Evolutionary conservation across 2,888 invertebrate genomes (phyloP).

Genomic region (Drosophila formosana): DNA sequence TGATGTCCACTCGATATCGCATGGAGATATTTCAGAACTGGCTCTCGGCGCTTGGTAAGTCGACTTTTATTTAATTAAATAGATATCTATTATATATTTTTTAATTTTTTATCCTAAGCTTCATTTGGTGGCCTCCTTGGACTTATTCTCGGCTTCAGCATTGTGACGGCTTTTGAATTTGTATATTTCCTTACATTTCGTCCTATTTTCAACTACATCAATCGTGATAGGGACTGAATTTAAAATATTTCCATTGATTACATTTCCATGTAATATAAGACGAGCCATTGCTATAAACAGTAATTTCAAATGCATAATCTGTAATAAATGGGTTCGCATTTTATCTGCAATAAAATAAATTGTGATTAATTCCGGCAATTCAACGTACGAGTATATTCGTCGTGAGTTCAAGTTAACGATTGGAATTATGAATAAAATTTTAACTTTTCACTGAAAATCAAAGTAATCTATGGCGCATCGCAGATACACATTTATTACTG

Average conservation of each 20-base stretch:
- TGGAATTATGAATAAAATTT: too few species aligned
- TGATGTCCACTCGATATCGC: constrained; percentile 89
- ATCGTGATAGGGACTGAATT: constrained; percentile 49
- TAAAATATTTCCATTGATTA: not conserved
- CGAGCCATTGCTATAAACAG: not conserved
- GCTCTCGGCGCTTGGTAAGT: constrained; percentile 89
- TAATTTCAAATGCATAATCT: not conserved
- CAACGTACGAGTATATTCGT: too few species aligned
- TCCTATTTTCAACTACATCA: constrained; percentile 85
- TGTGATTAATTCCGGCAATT: not conserved
- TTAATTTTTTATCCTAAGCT: constrained; percentile 85
- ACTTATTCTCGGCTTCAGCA: constrained; percentile 89
- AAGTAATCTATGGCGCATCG: too few species aligned
- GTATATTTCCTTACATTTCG: constrained; percentile 88
- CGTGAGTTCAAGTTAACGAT: too few species aligned
- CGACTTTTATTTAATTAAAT: not conserved
- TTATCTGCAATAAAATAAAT: not conserved
- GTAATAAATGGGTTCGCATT: not conserved
- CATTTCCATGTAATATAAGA: not conserved
- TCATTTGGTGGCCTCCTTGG: constrained; percentile 90
- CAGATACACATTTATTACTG: too few species aligned
- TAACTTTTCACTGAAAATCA: too few species aligned
- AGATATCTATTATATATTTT: not conserved
- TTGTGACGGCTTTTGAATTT: constrained; percentile 89
- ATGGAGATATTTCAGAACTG: constrained; percentile 89